A percentile compares a stretch with the other conserved stretches of the same genome.
Conservation (phyloP, 1,140 invertebrate genomes). For the Meloidogyne chitwoodi region DNA sequence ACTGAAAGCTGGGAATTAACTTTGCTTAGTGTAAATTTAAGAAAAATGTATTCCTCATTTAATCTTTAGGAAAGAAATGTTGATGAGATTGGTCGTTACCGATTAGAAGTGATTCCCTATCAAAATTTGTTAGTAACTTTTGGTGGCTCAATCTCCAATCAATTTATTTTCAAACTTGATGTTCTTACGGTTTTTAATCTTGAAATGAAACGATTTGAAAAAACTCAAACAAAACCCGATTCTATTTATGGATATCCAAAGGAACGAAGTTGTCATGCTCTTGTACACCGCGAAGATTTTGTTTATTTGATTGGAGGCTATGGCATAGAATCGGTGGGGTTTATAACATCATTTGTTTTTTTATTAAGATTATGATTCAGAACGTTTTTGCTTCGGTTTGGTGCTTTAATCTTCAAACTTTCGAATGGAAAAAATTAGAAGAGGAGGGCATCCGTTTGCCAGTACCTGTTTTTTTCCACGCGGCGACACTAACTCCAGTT, state of each 20-base stretch:
- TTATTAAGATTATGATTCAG: background rate
- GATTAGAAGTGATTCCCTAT: constrained; percentile 77
- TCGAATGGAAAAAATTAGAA: constrained; percentile 69
- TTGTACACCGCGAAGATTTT: constrained; percentile 15
- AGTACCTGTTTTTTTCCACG: constrained; percentile 77
- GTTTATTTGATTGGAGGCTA: constrained; percentile 33
- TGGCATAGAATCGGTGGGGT: background rate
- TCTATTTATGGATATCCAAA: constrained; percentile 14
- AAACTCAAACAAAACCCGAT: constrained; percentile 23
- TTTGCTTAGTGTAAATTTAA: background rate
- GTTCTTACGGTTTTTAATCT: constrained; percentile 33
- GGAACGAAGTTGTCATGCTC: constrained; percentile 22
- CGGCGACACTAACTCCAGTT: constrained; percentile 70
- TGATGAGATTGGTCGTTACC: constrained; percentile 57
- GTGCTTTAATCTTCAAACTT: constrained; percentile 70
- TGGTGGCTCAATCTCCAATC: constrained; percentile 73
- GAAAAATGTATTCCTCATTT: background rate
- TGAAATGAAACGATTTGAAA: constrained; percentile 9
- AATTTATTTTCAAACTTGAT: constrained; percentile 69
- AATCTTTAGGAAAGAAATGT: background rate
- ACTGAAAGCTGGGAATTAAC: background rate
- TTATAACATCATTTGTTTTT: background rate
- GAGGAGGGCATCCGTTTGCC: constrained; percentile 66
- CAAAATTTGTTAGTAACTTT: constrained; percentile 73
- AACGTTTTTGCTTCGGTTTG: constrained; percentile 69